Percentiles rank a stretch among this genome's conserved stretches.
phyloP scores from a whole-genome alignment of 1,140 invertebrate genomes.

The Camponotus floridanus region DNA sequence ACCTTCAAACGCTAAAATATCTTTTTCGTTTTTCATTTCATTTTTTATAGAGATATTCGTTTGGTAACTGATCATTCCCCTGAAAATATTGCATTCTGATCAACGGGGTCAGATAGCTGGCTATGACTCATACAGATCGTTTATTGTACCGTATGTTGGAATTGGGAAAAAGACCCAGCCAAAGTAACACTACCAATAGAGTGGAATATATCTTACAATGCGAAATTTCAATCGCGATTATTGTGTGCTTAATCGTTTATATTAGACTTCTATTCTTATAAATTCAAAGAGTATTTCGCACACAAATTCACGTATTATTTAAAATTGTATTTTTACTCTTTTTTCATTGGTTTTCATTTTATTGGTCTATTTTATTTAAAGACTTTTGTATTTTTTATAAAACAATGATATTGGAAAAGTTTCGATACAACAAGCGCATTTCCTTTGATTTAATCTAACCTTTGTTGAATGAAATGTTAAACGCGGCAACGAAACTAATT shows the following conservation, averaged over 20 bases:
- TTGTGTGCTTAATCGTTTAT: background rate
- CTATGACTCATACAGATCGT: slow-evolving; percentile 60
- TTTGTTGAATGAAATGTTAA: slow-evolving; percentile 37
- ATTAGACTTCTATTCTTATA: too few relatives aligned
- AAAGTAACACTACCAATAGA: background rate
- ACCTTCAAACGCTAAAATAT: background rate
- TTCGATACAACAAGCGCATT: background rate
- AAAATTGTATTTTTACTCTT: too few relatives aligned
- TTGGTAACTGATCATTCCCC: slow-evolving; percentile 64
- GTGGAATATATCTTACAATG: background rate
- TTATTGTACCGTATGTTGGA: slow-evolving; percentile 30
- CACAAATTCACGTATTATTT: too few relatives aligned
- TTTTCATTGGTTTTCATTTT: background rate
- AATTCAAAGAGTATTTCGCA: too few relatives aligned
- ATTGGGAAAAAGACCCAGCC: slow-evolving; percentile 1
- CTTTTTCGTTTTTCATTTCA: slow-evolving; percentile 11
- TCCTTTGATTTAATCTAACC: slow-evolving; percentile 3
- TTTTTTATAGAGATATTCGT: slow-evolving; percentile 52
- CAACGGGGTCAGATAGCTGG: slow-evolving; percentile 58
- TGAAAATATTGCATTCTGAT: slow-evolving; percentile 61
- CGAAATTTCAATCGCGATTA: background rate
- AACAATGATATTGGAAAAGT: background rate
- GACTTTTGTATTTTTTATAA: background rate
- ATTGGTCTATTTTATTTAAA: background rate
- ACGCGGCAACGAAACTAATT: slow-evolving; percentile 19